phyloP scores from a whole-genome alignment of 2,113 vertebrate species.

The Cyprinus carpio region DNA sequence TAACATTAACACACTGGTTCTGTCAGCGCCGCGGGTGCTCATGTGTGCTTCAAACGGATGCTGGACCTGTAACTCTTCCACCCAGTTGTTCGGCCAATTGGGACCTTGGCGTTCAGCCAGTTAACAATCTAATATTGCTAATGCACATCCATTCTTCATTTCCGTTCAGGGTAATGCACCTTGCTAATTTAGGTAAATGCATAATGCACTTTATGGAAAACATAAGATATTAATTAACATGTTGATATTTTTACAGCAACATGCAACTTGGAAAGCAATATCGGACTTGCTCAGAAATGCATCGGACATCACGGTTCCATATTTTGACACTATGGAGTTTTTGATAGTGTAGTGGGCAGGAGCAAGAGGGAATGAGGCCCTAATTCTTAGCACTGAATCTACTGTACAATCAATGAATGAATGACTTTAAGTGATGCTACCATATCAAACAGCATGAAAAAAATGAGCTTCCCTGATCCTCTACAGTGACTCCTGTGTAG shows the following conservation, averaged over 20 bases:
- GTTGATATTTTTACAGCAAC: conserved; percentile 7
- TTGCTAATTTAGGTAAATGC: background rate
- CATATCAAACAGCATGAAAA: no score
- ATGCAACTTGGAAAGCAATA: background rate
- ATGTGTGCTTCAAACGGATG: background rate
- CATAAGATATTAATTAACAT: background rate
- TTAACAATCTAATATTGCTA: conserved; percentile 27
- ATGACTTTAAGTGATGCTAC: background rate
- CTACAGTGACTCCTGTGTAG: background rate
- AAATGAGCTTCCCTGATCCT: background rate
- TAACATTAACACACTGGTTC: conserved; percentile 17
- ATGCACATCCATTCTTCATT: background rate
- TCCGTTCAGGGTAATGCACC: background rate
- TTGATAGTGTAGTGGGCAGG: background rate
- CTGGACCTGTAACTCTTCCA: background rate
- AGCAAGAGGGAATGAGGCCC: background rate
- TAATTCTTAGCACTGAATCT: background rate
- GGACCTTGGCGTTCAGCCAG: conserved; percentile 6
- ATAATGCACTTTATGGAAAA: background rate
- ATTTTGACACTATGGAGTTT: background rate
- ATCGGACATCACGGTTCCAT: background rate
- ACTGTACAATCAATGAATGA: background rate
- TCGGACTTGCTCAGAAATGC: background rate
- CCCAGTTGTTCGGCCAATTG: background rate
- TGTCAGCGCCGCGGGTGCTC: background rate